Conservation (phyloP, 2,888 invertebrate genomes). For the Ichneumon xanthorius region DNA sequence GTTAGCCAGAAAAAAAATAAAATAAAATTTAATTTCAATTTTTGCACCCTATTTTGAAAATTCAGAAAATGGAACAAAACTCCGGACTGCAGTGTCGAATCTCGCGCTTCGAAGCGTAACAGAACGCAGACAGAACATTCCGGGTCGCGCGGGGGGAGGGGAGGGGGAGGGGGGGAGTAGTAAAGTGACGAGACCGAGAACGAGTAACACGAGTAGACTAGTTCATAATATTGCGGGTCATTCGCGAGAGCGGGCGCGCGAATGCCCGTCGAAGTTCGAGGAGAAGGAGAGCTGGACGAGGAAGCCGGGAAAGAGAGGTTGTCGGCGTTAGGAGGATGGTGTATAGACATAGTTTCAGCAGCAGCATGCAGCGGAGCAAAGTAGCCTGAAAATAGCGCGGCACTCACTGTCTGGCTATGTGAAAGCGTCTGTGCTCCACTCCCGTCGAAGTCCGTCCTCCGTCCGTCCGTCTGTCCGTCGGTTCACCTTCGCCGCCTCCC, state of each 20-base stretch:
- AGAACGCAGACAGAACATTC: not conserved
- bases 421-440: constrained; percentile 76
- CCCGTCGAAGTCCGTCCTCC: constrained; percentile 64
- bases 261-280: not conserved
- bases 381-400: constrained; percentile 81
- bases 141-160: not conserved
- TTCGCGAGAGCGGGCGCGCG: constrained; percentile 5
- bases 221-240: not conserved
- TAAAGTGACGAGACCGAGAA: not conserved
- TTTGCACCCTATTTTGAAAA: not conserved
- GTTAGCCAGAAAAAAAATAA: not conserved
- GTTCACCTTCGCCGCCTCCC: constrained; percentile 59
- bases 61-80: not conserved
- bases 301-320: constrained; percentile 12
- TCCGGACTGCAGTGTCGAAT: not conserved
- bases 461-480: constrained; percentile 61
- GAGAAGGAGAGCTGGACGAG: constrained; percentile 5
- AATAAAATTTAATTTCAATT: no score
- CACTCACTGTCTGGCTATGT: constrained; percentile 84
- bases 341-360: not conserved
- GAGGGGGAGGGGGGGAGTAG: not conserved
- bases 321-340: constrained; percentile 1
- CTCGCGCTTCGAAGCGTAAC: not conserved
- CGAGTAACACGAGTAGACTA: not conserved
- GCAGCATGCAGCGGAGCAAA: constrained; percentile 38